Percentiles rank a stretch among this genome's conserved stretches.
Conservation (phyloP, 2,888 invertebrate genomes). For the Amphipyra tragopoginis region DNA sequence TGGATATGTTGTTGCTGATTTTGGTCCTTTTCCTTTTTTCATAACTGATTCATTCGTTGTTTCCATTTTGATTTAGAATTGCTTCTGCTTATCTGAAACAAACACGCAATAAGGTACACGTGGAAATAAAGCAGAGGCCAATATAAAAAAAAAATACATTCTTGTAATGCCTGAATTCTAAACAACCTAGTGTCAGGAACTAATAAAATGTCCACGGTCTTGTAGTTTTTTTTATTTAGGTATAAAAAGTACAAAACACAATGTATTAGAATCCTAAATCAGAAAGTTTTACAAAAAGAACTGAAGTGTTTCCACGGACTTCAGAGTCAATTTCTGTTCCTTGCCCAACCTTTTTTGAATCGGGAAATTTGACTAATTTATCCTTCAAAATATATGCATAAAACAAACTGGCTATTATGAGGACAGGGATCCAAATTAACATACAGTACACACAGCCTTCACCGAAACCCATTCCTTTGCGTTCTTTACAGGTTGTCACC, state of each 20-base stretch:
- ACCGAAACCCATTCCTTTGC: constrained; percentile 65
- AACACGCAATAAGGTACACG: constrained; percentile 36
- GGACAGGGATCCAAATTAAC: constrained; percentile 74
- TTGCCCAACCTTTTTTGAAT: neutral
- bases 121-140: neutral
- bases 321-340: neutral
- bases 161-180: neutral
- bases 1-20: constrained; percentile 51
- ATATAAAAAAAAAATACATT: too few species aligned
- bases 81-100: constrained; percentile 48
- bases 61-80: constrained; percentile 52
- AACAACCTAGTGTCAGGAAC: neutral
- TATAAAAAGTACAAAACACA: constrained; percentile 21
- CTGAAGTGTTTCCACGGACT: constrained; percentile 38
- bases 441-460: constrained; percentile 74
- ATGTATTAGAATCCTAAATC: constrained; percentile 77
- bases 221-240: constrained; percentile 22
- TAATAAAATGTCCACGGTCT: neutral
- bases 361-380: constrained; percentile 18
- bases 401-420: constrained; percentile 67
- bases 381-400: constrained; percentile 70
- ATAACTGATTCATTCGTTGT: constrained; percentile 23
- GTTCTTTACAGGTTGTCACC: constrained; percentile 21
- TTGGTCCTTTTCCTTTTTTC: constrained; percentile 40
- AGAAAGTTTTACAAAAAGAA: constrained; percentile 63